Percentiles rank a stretch among this genome's conserved stretches.
These are phyloP conservation scores for Orius insidiosus DNA, from an alignment of 1,140 invertebrate genomes.

Conservation along the genomic window DNA sequence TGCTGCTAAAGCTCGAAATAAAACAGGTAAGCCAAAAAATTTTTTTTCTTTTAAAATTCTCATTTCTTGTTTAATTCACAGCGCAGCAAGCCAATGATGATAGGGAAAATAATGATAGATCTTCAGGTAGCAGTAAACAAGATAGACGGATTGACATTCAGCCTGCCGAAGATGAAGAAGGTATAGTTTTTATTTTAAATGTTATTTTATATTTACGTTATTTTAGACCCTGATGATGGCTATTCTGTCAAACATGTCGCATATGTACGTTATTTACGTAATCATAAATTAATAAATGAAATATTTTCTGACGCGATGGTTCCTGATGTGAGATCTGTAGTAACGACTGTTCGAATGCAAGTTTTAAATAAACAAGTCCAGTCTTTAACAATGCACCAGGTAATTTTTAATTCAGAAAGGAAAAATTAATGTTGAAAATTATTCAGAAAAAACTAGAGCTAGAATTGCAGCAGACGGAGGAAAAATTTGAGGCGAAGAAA, in stretches of 20 bases:
- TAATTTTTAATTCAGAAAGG: too few species aligned
- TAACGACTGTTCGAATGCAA: constrained; percentile 75
- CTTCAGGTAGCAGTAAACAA: constrained; percentile 32
- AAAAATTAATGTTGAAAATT: background rate
- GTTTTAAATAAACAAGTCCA: constrained; percentile 86
- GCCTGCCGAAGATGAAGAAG: constrained; percentile 91
- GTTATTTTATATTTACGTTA: constrained; percentile 10
- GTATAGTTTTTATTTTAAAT: constrained; percentile 51
- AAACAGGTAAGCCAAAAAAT: constrained; percentile 62
- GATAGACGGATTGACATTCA: constrained; percentile 87
- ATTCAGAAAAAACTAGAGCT: constrained; percentile 79
- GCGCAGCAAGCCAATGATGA: constrained; percentile 40
- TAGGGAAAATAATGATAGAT: constrained; percentile 33
- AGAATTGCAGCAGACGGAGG: constrained; percentile 92
- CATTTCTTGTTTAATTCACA: constrained; percentile 14
- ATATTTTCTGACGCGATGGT: constrained; percentile 91
- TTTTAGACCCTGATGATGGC: constrained; percentile 75
- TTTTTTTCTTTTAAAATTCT: background rate
- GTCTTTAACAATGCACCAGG: constrained; percentile 90
- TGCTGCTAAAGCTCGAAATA: constrained; percentile 78
- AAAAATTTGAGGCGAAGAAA: constrained; percentile 92
- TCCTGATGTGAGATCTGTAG: constrained; percentile 84
- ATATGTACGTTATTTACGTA: constrained; percentile 76
- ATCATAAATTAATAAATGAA: constrained; percentile 91
- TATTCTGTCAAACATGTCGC: constrained; percentile 90